These are phyloP conservation scores for Falco cherrug DNA, from an alignment of 2,797 vertebrate species.

Conservation along the genomic window DNA sequence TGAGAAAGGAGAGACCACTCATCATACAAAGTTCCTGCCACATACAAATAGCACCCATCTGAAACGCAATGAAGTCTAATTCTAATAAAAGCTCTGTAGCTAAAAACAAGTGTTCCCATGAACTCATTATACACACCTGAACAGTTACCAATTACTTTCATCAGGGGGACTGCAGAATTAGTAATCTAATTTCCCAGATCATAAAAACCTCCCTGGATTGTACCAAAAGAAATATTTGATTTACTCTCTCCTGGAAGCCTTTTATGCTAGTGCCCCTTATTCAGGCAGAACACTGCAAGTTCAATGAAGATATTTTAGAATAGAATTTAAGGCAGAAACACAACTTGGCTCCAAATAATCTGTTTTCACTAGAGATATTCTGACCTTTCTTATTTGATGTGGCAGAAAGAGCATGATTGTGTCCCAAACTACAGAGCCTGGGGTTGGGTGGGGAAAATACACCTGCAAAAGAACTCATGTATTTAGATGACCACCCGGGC, in stretches of 20 bases:
- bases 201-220: neutral
- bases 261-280: neutral
- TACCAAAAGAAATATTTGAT: neutral
- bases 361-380: neutral
- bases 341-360: neutral
- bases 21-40: neutral
- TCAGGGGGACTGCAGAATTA: neutral
- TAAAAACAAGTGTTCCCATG: neutral
- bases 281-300: neutral
- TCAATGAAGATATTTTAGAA: neutral
- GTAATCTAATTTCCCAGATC: neutral
- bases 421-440: neutral
- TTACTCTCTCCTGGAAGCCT: neutral
- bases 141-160: neutral
- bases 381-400: neutral
- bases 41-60: accelerated
- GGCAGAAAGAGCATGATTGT: neutral
- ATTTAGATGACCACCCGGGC: neutral
- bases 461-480: neutral
- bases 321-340: neutral
- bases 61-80: neutral
- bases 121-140: neutral
- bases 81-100: neutral
- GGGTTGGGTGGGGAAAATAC: neutral
- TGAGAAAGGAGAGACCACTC: neutral